These are phyloP conservation scores for Odontamblyopus rebecca DNA, from an alignment of 2,797 vertebrate genomes.

Conservation along the genomic window DNA sequence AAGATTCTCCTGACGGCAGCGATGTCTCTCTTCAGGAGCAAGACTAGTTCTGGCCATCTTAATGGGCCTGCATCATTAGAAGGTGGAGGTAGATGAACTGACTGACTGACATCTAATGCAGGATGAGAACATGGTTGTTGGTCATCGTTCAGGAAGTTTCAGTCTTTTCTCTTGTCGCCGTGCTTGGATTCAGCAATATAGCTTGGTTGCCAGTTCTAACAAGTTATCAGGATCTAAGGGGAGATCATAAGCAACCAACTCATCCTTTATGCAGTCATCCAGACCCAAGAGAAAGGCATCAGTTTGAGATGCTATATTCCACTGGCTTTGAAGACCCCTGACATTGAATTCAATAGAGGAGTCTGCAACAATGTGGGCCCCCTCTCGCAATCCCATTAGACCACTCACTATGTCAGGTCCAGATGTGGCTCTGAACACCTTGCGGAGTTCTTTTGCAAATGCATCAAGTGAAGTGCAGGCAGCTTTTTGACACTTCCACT, in stretches of 20 bases:
- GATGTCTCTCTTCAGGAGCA: too few species aligned
- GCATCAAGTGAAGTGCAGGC: neutral
- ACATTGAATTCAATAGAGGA: neutral
- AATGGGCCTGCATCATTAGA: neutral
- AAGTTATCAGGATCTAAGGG: neutral
- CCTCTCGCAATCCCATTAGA: neutral
- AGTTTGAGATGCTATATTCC: neutral
- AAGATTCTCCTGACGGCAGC: too few species aligned
- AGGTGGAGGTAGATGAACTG: neutral
- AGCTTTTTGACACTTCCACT: neutral
- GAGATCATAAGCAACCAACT: neutral
- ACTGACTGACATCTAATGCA: neutral
- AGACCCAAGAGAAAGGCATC: neutral
- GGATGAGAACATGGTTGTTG: neutral
- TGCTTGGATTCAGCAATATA: neutral
- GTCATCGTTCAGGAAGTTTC: neutral
- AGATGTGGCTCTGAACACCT: neutral
- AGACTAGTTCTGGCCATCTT: too few species aligned
- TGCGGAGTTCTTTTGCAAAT: neutral
- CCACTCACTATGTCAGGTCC: too few species aligned
- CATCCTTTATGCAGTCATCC: neutral
- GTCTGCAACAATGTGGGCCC: neutral
- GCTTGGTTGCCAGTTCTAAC: neutral
- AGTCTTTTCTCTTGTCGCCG: neutral
- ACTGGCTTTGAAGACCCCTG: neutral